A percentile compares a stretch with the other conserved stretches of the same genome.
phyloP scores from a whole-genome alignment of 37 sponge, comb jelly and placozoan genomes.

The Chondrilla cf. caribensis region DNA sequence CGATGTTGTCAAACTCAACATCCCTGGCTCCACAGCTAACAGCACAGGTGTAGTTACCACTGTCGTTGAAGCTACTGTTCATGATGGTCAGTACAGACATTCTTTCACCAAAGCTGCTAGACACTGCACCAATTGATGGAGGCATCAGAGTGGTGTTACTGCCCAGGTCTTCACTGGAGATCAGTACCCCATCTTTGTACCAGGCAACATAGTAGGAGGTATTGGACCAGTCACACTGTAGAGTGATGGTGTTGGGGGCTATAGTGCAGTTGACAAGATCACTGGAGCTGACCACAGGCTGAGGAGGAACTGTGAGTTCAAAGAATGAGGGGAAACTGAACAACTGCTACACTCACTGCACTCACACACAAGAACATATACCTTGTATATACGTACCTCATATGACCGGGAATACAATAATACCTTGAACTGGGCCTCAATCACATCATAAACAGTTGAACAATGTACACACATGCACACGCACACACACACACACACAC shows the following conservation, averaged over 20 bases:
- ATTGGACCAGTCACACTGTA: not conserved
- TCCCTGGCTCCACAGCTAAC: not conserved
- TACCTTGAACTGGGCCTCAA: too few relatives aligned
- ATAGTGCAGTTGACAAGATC: too few relatives aligned
- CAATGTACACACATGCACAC: too few relatives aligned
- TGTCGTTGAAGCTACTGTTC: not conserved
- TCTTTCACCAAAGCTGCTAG: not conserved
- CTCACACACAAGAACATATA: too few relatives aligned
- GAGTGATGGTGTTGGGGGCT: not conserved
- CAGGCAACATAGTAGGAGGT: not conserved
- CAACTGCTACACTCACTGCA: too few relatives aligned
- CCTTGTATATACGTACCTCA: too few relatives aligned
- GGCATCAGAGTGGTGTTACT: not conserved
- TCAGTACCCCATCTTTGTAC: slow-evolving; percentile 1
- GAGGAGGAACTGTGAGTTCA: too few relatives aligned
- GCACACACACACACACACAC: too few relatives aligned
- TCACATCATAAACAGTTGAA: too few relatives aligned
- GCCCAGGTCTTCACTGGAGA: not conserved
- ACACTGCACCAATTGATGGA: not conserved
- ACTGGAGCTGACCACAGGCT: too few relatives aligned
- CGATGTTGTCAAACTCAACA: not conserved
- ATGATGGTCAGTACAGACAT: not conserved
- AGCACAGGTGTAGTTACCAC: slow-evolving; percentile 23
- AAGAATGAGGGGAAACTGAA: too few relatives aligned
- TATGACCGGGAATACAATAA: too few relatives aligned